Evolutionary conservation across 2,888 invertebrate species (phyloP), one percentile per base, ranked within the genome.

Genomic region (Pimpla rufipes): DNA sequence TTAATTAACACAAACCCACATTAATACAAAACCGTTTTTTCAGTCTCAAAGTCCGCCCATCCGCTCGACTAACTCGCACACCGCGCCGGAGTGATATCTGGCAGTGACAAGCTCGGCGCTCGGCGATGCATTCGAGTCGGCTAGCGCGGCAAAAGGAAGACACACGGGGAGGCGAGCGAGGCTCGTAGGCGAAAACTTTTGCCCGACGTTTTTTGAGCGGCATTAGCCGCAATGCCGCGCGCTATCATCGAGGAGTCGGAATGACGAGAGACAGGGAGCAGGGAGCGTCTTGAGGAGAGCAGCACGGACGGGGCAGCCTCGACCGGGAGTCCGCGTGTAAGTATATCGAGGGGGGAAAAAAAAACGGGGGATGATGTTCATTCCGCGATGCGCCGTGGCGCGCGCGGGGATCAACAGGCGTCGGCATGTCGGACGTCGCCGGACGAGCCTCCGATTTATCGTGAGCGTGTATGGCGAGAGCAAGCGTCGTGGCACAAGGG

Each of bases 371-470:
- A 35, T 50, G 50, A 68, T 68, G 68, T 68, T 52, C n/a, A 35
- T 68, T 68, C 50, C 50, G 29, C 68, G 50, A 52, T 50, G 35
- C 10, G 0, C 62, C 37, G 35, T 76, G 68, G 85, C 18, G 16
- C 42, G 74, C 42, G 62, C 59, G 55, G 42, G 42, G 89, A 90
- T 90, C 90, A 90, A 90, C 90, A 90, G 89, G 90, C 90, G 88
- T 89, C 88, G 84, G 87, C 76, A 75, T 82, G 86, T 87, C 89
- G 86, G 84, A 84, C 80, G 85, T 83, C 80, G 87, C 86, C 79
- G 85, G 79, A 87, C 82, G 80, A 79, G 83, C 80, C 83, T 85
- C 81, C 86, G 87, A 90, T 86, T 87, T 85, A 84, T 86, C 79
- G 84, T 45, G 76, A 79, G 79, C 81, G 76, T 42, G n/a, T 64